Base-by-base conservation (phyloP, 2,113 vertebrate genomes). In the Caranx ignobilis region DNA sequence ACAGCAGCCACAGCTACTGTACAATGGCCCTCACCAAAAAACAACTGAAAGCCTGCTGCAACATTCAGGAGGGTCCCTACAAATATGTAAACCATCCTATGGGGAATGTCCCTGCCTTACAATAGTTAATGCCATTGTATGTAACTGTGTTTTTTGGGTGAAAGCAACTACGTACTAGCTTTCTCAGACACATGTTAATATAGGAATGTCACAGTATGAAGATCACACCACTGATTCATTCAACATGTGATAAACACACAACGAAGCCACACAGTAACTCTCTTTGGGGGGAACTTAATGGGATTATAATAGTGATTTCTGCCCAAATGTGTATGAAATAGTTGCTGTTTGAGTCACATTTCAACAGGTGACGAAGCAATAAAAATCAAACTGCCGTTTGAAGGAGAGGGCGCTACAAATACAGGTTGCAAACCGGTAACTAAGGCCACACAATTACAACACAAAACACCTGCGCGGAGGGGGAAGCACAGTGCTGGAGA, bases 311-410 rank as follows among this genome's bases (percentile, higher is more conserved):
- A 2, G 10, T 3, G 1, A 69, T 47, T 45, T 75, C 19, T 34
- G 0, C 32, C 32, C 5, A 0, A 16, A 3, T 69, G 12, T 6
- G 1, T 31, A 15, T 60, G 0, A 59, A n/a, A 45, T 47, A 3
- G 4, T 6, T 16, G 15, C 56, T 71, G 61, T 37, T 66, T 74
- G 41, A 50, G 31, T 77, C 54, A 82, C 73, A 18, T 87, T 85
- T 90, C 90, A 93, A 93, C 92, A 94, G 91, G 93, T 94, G 83
- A 93, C 79, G 16, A 83, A 61, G 73, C 83, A 75, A 81, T 73
- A 78, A 18, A 48, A 48, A 10, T 6, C 16, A 61, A 65, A 52
- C 5, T 37, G 26, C 0, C 7, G 13, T 66, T 70, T 10, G 6
- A 54, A 55, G 32, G 55, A 18, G 37, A 45, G 70, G 35, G 6